A percentile compares a stretch with the other conserved stretches of the same genome.
phyloP scores from a whole-genome alignment of 2,113 vertebrate species.

The Oreochromis niloticus region DNA sequence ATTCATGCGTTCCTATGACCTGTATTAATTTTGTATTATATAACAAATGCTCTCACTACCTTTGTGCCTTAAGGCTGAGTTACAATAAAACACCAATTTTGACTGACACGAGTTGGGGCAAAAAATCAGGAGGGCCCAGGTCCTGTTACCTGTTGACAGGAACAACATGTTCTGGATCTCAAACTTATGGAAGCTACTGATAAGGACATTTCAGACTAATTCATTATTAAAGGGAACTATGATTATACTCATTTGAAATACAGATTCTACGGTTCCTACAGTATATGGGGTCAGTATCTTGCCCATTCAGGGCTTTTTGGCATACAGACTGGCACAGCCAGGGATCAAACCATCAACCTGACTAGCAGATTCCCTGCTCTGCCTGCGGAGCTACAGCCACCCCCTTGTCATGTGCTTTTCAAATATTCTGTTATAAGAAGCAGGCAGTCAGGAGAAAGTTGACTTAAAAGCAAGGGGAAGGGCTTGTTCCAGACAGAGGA shows the following conservation, averaged over 20 bases:
- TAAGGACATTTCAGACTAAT: background rate
- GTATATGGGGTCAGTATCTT: background rate
- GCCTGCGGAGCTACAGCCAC: background rate
- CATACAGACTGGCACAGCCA: background rate
- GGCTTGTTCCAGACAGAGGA: background rate
- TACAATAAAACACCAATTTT: background rate
- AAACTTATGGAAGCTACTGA: background rate
- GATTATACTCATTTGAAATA: background rate
- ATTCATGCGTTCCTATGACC: background rate
- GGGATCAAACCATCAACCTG: background rate
- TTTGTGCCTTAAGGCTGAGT: background rate
- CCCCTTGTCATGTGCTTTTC: background rate
- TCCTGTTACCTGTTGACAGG: background rate
- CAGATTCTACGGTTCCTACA: background rate
- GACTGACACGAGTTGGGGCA: background rate
- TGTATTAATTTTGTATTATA: background rate
- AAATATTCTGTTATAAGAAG: background rate
- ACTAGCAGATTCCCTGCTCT: background rate
- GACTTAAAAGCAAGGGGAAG: background rate
- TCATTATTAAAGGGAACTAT: background rate
- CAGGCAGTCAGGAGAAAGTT: background rate
- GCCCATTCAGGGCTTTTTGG: background rate
- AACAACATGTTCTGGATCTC: background rate
- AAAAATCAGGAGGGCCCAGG: background rate
- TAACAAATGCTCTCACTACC: background rate